Conservation (phyloP, 2,797 vertebrate genomes). For the Lepus townsendii region DNA sequence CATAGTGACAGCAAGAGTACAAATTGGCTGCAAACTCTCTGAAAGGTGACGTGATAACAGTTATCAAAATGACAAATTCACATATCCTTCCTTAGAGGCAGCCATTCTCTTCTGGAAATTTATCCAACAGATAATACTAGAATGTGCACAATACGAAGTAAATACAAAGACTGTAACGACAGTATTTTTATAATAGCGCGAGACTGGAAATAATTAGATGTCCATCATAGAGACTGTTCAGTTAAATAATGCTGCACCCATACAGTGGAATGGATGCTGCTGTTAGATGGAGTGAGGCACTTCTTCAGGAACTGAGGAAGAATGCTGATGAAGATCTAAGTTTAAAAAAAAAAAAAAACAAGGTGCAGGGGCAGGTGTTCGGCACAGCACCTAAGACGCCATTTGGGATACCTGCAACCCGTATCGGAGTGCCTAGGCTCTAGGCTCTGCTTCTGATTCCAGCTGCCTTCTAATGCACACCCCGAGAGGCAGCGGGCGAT, state of each 20-base stretch:
- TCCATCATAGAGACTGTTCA: neutral
- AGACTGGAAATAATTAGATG: neutral
- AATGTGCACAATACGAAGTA: slow-evolving; percentile 41
- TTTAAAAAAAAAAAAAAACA: neutral
- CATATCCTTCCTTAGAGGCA: neutral
- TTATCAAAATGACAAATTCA: neutral
- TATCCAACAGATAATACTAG: neutral
- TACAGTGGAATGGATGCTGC: neutral
- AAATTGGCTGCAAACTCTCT: neutral
- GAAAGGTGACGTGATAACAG: neutral
- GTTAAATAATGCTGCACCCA: neutral
- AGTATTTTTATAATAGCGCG: neutral
- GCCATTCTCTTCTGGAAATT: neutral
- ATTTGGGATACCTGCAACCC: too few relatives aligned
- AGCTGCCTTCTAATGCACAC: too few relatives aligned
- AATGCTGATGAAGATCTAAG: neutral
- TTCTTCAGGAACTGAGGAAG: neutral
- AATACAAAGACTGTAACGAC: slow-evolving; percentile 19
- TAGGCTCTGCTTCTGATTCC: too few relatives aligned
- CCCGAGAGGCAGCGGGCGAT: too few relatives aligned
- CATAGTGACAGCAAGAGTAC: neutral
- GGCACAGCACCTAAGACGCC: too few relatives aligned
- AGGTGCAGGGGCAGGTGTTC: too few relatives aligned
- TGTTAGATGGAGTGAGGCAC: neutral
- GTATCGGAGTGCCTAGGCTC: too few relatives aligned